Evolutionary conservation across 2,888 invertebrate species (phyloP).

Genomic region (Ernsta delagoae): DNA sequence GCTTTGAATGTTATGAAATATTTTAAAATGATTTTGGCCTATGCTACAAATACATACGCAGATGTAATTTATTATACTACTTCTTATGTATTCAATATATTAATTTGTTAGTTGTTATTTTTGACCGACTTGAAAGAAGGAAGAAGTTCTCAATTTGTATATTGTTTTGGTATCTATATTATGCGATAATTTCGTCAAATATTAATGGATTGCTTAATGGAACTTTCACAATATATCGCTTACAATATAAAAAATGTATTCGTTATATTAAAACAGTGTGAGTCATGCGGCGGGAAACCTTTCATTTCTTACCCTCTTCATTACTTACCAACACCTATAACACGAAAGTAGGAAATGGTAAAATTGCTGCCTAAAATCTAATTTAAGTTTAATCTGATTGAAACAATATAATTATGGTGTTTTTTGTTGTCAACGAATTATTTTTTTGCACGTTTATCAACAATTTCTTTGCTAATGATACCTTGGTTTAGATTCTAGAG

Average conservation of each 20-base stretch:
- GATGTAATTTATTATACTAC: not conserved
- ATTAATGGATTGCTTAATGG: too few species aligned
- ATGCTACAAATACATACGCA: not conserved
- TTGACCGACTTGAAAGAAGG: too few species aligned
- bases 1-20: conserved; percentile 16
- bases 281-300: conserved; percentile 27
- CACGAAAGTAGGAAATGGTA: conserved; percentile 8
- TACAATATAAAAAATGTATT: not conserved
- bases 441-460: not conserved
- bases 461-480: not conserved
- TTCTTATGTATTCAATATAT: not conserved
- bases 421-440: conserved; percentile 16
- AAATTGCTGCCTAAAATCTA: conserved; percentile 28
- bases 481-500: too few species aligned
- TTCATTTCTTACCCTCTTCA: conserved; percentile 16
- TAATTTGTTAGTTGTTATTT: too few species aligned
- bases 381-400: conserved; percentile 22
- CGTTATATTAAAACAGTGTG: conserved; percentile 11
- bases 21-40: conserved; percentile 6
- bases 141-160: too few species aligned
- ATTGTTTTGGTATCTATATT: too few species aligned
- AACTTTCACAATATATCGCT: not conserved
- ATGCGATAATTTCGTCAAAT: too few species aligned
- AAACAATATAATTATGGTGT: conserved; percentile 17
- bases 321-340: conserved; percentile 1